phyloP scores from a whole-genome alignment of 2,888 invertebrate species.

The Chrysolina oricalcia region DNA sequence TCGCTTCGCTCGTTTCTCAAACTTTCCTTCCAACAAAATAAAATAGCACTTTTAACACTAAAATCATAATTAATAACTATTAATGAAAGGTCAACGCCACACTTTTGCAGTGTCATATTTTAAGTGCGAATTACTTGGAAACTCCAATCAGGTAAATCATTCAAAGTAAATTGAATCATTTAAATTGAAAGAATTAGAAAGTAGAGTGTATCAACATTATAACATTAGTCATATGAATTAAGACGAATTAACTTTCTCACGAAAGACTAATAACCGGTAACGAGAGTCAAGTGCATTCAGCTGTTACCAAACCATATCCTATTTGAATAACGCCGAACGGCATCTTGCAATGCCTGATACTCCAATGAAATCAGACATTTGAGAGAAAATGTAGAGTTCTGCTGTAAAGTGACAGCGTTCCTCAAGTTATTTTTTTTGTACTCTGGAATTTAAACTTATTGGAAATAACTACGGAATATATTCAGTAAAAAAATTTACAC shows the following conservation, averaged over 20 bases:
- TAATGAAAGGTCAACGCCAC: neutral
- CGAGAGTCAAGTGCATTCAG: slow-evolving; percentile 22
- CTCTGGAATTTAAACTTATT: no score
- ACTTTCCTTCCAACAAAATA: no score
- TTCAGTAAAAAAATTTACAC: no score
- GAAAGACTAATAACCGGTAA: slow-evolving; percentile 25
- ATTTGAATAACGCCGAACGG: slow-evolving; percentile 22
- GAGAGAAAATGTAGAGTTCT: neutral
- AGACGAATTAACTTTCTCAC: slow-evolving; percentile 36
- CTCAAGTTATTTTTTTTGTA: no score
- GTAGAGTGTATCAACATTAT: slow-evolving; percentile 34
- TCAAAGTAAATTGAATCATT: slow-evolving; percentile 19
- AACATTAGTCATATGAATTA: slow-evolving; percentile 38
- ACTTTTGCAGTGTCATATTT: neutral
- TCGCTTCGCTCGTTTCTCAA: no score
- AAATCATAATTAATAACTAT: no score
- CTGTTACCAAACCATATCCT: slow-evolving; percentile 28
- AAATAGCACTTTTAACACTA: no score
- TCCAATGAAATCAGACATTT: neutral
- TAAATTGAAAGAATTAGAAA: slow-evolving; percentile 41
- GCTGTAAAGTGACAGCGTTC: no score
- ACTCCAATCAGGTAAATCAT: slow-evolving; percentile 21
- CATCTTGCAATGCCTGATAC: neutral
- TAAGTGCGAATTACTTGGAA: neutral
- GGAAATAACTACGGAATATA: no score